These are phyloP conservation scores for Cylas formicarius DNA, from an alignment of 1,140 invertebrate species.

Conservation along the genomic window DNA sequence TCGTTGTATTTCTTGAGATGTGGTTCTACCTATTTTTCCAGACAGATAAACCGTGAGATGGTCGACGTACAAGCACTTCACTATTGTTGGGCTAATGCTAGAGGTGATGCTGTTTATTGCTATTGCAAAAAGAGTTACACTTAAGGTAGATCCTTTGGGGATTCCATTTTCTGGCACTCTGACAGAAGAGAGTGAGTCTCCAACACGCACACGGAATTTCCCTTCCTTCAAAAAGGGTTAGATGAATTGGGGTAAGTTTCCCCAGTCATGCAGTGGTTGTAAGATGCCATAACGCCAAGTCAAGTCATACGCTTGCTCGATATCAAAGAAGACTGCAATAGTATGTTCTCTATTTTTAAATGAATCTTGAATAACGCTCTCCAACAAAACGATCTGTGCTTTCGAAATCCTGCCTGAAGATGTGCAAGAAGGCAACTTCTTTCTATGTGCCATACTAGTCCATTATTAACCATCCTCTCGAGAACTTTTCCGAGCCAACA, in stretches of 20 bases:
- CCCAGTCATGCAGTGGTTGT: neutral
- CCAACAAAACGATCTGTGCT: constrained; percentile 5
- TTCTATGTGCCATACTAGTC: constrained; percentile 9
- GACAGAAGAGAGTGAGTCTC: neutral
- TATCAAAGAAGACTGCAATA: constrained; percentile 14
- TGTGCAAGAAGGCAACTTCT: neutral
- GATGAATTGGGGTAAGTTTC: constrained; percentile 7
- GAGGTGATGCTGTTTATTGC: constrained; percentile 20
- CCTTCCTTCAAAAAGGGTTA: constrained; percentile 7
- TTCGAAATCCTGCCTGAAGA: constrained; percentile 2
- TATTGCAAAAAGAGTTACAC: constrained; percentile 23
- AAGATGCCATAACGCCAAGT: constrained; percentile 12
- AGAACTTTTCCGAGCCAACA: too few relatives aligned
- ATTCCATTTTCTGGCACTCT: constrained; percentile 22
- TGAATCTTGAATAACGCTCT: constrained; percentile 5
- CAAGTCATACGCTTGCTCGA: constrained; percentile 14
- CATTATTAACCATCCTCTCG: too few relatives aligned
- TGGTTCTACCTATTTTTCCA: too few relatives aligned
- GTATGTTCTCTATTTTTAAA: constrained; percentile 9
- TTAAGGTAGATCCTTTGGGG: constrained; percentile 26
- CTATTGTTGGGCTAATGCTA: neutral
- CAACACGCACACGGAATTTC: constrained; percentile 2
- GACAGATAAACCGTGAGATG: too few relatives aligned
- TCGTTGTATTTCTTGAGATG: too few relatives aligned
- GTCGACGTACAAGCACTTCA: neutral